A percentile compares a stretch with the other conserved stretches of the same genome.
phyloP scores from a whole-genome alignment of 2,888 invertebrate genomes.

The Metellina segmentata region DNA sequence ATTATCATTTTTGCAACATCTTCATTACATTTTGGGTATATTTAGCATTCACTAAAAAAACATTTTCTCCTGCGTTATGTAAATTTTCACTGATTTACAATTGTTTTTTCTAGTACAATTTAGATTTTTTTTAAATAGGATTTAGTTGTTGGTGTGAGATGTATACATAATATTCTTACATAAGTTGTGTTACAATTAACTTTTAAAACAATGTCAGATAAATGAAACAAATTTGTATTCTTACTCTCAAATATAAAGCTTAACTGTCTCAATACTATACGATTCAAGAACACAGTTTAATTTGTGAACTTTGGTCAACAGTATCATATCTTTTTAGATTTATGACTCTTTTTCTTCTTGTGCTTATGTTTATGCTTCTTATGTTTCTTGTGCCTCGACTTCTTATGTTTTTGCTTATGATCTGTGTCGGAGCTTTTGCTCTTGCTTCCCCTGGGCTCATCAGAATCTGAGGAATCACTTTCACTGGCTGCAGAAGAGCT shows the following conservation, averaged over 20 bases:
- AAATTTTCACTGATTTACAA: too few species aligned
- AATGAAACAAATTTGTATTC: neutral
- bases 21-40: too few species aligned
- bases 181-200: neutral
- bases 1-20: too few species aligned
- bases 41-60: too few species aligned
- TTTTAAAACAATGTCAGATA: neutral
- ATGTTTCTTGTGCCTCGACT: constrained; percentile 74
- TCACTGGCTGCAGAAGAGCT: constrained; percentile 62
- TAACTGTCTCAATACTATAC: neutral
- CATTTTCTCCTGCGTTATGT: too few species aligned
- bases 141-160: neutral
- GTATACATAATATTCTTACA: neutral
- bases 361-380: constrained; percentile 77
- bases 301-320: neutral
- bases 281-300: neutral
- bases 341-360: constrained; percentile 76
- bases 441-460: constrained; percentile 54
- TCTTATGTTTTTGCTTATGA: constrained; percentile 70
- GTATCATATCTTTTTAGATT: constrained; percentile 55
- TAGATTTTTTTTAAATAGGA: neutral
- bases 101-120: neutral
- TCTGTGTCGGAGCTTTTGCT: constrained; percentile 68
- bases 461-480: constrained; percentile 70
- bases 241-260: neutral